A percentile compares a stretch with the other conserved stretches of the same genome.
phyloP scores from a whole-genome alignment of 2,113 vertebrate species.

The Acanthochromis polyacanthus region DNA sequence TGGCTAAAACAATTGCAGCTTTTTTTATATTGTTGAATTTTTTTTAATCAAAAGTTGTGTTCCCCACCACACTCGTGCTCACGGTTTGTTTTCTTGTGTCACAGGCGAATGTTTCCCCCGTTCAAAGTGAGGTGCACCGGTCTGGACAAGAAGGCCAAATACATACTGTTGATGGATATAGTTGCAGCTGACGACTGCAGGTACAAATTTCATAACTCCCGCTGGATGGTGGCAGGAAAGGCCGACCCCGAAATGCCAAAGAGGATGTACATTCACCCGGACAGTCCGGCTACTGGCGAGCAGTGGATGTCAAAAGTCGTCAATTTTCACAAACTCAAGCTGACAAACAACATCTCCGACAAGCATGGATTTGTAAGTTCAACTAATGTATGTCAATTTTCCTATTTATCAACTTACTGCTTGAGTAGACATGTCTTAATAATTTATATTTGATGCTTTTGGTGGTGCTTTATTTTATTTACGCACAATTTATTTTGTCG shows the following conservation, averaged over 20 bases:
- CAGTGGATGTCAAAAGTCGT: slow-evolving; percentile 99
- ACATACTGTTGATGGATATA: slow-evolving; percentile 99
- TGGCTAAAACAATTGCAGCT: background rate
- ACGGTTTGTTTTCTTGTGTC: slow-evolving; percentile 31
- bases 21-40: background rate
- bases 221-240: slow-evolving; percentile 99
- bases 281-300: slow-evolving; percentile 98
- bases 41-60: background rate
- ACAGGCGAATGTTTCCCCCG: slow-evolving; percentile 98
- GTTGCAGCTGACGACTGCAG: slow-evolving; percentile 99
- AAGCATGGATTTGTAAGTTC: slow-evolving; percentile 99
- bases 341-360: slow-evolving; percentile 99
- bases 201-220: slow-evolving; percentile 99
- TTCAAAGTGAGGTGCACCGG: slow-evolving; percentile 99
- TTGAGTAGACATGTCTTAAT: slow-evolving; percentile 1
- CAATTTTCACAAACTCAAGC: slow-evolving; percentile 99
- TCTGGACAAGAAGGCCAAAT: slow-evolving; percentile 99
- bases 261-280: slow-evolving; percentile 99
- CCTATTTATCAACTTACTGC: slow-evolving; percentile 69
- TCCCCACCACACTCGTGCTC: background rate
- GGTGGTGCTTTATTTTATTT: background rate
- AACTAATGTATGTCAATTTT: slow-evolving; percentile 79
- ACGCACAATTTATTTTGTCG: too few species aligned
- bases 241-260: slow-evolving; percentile 99
- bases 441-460: slow-evolving; percentile 6